Base-by-base conservation (phyloP, 2,888 invertebrate species). In the Lycaena phlaeas region DNA sequence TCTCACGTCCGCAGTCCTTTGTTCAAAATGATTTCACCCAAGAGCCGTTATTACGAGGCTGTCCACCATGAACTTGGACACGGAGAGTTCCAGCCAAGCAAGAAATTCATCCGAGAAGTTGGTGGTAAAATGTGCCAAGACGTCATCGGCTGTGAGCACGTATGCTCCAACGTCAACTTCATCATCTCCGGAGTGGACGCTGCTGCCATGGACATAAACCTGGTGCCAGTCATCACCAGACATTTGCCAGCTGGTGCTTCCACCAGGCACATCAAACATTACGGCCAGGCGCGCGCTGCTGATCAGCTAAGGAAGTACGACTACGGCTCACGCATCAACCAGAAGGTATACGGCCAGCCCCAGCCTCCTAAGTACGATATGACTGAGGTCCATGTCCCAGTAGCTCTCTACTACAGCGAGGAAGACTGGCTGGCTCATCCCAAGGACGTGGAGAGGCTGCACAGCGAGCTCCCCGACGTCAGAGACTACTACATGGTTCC, bases 381-480 rank as follows among this genome's bases (percentile, higher is more conserved):
- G 55, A 51, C 61, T 6, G 59, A 67, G 27, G 81, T 86, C n/a
- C 56, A 53, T 15, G 68, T 62, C 0, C 85, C 86, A 1, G 77
- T 85, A 11, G 61, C 61, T 1, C 52, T 86, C 34, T 78, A 72
- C 65, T 71, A 68, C 60, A 71, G 76, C 42, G 67, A 70, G 11
- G 88, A 89, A 31, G 94, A 94, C 68, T 89, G 89, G 87, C 66
- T 93, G 36, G 87, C 91, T 11, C 74, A 86, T 43, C 84, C 87
- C 29, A 65, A 68, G 53, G 90, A 91, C 48, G 88, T 90, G 1
- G 62, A 82, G 22, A 76, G 77, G 30, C 64, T 91, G 47, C 74
- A 79, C 36, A 60, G 65, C 6, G 76, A 85, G 49, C 71, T 93
- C 28, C 87, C 88, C 37, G 86, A 87, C 54, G 77, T 87, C 4